Percentiles rank a stretch among this genome's conserved stretches.
Conservation (phyloP, 1,140 invertebrate species). For the Procambarus virginalis region DNA sequence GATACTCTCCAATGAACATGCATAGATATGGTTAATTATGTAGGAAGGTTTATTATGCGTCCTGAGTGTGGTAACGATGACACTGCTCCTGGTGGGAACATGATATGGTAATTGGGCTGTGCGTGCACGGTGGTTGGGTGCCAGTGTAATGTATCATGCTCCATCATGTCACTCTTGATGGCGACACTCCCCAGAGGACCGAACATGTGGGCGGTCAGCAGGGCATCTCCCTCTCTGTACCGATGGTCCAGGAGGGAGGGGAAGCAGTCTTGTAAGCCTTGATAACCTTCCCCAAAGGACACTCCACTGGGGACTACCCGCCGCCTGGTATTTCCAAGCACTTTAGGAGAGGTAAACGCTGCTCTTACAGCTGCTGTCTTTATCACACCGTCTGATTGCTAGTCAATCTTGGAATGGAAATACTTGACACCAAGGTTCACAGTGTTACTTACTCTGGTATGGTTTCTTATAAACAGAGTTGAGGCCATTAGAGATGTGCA, state of each 20-base stretch:
- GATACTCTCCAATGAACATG: too few species aligned
- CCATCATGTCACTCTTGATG: background rate
- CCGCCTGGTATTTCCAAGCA: background rate
- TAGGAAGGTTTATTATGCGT: too few species aligned
- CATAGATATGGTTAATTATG: too few species aligned
- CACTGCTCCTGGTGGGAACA: background rate
- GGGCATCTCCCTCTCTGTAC: conserved; percentile 11
- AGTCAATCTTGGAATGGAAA: conserved; percentile 32
- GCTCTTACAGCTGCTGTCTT: conserved; percentile 29
- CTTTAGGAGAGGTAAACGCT: background rate
- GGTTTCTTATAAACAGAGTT: too few species aligned
- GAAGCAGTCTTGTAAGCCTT: background rate
- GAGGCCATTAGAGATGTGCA: too few species aligned
- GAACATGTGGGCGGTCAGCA: conserved; percentile 4
- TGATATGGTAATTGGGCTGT: background rate
- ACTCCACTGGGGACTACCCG: background rate
- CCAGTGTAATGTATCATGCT: background rate
- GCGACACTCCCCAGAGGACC: background rate
- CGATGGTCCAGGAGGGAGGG: background rate
- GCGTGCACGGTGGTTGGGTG: background rate
- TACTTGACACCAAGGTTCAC: conserved; percentile 23
- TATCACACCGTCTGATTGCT: conserved; percentile 6
- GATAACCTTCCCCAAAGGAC: background rate
- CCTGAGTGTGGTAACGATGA: too few species aligned
- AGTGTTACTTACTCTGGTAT: background rate